Base-by-base conservation (phyloP, 2,113 vertebrate genomes). In the Alaudala cheleensis region DNA sequence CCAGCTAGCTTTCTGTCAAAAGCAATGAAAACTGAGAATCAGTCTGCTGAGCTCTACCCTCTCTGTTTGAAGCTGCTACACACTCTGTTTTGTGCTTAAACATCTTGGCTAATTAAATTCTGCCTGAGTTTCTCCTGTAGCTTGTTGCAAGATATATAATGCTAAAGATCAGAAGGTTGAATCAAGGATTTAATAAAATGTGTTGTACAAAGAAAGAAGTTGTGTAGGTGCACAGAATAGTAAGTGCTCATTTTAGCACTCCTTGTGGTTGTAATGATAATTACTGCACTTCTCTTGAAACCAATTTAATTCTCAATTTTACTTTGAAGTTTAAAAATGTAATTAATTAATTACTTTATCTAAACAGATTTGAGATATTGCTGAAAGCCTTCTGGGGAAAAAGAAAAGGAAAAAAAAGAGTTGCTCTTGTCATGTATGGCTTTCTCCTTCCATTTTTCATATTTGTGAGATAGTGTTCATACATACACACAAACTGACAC, bases 171-270 rank as follows among this genome's bases (percentile, higher is more conserved):
- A 97, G 91, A 97, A 96, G 94, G 90, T 93, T 96, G 92, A 97
- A 93, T 92, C 93, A 94, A 96, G 91, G 92, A 95, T 97, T 97
- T 97, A 96, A 96, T 94, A 96, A 92, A 96, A 96, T 76, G 18
- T 84, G 77, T 95, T 95, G 91, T 87, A 96, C 84, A 96, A 88
- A 96, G 93, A 88, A 93, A 96, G 92, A 93, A 95, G 86, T 95
- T 93, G 80, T 76, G 78, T 82, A 92, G 89, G 87, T 96, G 91
- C 7, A 3, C 45, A 91, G 97, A 97, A 97, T 97, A 93, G 23
- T 87, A 97, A 96, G 45, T 62, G 39, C 65, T 87, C 66, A 22
- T 91, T 94, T 79, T 71, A 82, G 45, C 42, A 78, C 54, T 94
- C 69, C 81, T 96, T 34, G 34, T 76, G 87, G 92, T 66, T 4